These are phyloP conservation scores for Tachina lurida DNA, from an alignment of 2,888 invertebrate species.

Conservation along the genomic window DNA sequence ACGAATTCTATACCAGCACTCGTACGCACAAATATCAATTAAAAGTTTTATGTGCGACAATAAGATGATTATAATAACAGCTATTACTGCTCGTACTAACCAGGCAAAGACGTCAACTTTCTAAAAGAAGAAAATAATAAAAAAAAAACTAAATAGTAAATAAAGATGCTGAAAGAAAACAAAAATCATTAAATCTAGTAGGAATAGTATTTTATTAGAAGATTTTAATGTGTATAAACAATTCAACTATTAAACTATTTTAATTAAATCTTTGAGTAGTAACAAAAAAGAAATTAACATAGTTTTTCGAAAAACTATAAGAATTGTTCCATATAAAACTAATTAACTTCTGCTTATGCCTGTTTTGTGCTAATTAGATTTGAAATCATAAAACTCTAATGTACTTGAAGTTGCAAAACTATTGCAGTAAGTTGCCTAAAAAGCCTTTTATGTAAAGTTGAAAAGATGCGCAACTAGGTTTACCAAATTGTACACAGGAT, in stretches of 20 bases:
- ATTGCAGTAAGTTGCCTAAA: too few species aligned
- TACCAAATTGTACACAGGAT: too few species aligned
- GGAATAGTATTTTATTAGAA: conserved; percentile 25
- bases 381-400: too few species aligned
- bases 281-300: neutral
- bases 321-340: too few species aligned
- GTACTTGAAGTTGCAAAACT: too few species aligned
- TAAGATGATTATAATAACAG: conserved; percentile 49
- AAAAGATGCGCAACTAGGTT: too few species aligned
- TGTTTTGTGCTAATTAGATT: too few species aligned
- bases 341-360: too few species aligned
- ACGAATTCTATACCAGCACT: neutral
- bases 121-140: conserved; percentile 27
- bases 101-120: conserved; percentile 57
- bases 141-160: conserved; percentile 6
- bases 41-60: conserved; percentile 61
- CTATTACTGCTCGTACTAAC: conserved; percentile 40
- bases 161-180: neutral
- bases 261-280: conserved; percentile 50
- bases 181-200: conserved; percentile 8
- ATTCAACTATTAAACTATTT: conserved; percentile 57
- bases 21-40: conserved; percentile 49
- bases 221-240: conserved; percentile 35
- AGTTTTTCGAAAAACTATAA: too few species aligned
- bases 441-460: too few species aligned